Evolutionary conservation across 2,113 vertebrate genomes (phyloP), one percentile per base, ranked within the genome.

Genomic region (Rattus norvegicus): DNA sequence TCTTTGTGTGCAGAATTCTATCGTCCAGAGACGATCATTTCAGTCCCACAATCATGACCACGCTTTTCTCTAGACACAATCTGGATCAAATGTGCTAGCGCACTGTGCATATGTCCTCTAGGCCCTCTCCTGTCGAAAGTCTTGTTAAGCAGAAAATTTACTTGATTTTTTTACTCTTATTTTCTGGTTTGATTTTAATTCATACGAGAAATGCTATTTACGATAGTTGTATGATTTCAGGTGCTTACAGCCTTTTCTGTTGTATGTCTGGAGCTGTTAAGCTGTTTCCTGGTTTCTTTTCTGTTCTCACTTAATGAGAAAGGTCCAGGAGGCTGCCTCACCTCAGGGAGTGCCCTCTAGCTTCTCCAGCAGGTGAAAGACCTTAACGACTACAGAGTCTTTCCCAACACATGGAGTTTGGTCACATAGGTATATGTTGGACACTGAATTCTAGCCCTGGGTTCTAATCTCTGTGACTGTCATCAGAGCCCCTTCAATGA

Each of bases 111-210:
- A 22, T 33, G 6, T 63, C 36, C 47, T 94, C 24, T 16, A 17
- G 90, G 59, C n/a, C 13, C 10, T 8, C 81, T 24, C 12, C 19
- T 19, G 0, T 26, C 39, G 36, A 49, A 87, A 33, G 70, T 69
- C 80, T 70, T 26, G 30, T 24, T 54, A 19, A 36, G 11, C 24
- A 76, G 13, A 59, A 14, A 63, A 36, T 73, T 88, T 73, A 43
- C n/a, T 43, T 56, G 33, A 83, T 43, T 67, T 97, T 69, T 69
- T 86, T 52, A 7, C 28, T 28, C 72, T 92, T 28, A 20, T 87
- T 91, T 84, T 72, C 84, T 92, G n/a, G 10, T 88, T 93, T 96
- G 43, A 75, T 12, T 28, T 54, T 92, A 88, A 93, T 33, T 88
- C 39, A 36, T 77, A 6, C 24, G 20, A 24, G 39, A 70, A 73